Evolutionary conservation across 2,888 invertebrate genomes (phyloP).

Genomic region (Argynnis bischoffii): DNA sequence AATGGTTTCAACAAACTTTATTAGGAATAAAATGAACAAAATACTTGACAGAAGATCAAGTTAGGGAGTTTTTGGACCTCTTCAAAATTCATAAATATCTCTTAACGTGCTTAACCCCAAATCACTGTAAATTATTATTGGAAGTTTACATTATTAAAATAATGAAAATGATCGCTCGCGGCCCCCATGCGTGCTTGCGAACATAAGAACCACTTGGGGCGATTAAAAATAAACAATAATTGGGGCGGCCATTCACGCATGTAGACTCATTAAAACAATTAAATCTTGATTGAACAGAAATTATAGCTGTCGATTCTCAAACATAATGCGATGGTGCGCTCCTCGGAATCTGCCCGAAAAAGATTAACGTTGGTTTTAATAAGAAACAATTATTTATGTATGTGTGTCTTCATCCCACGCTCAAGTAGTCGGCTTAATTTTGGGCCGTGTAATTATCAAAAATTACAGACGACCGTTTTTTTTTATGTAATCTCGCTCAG

Average conservation of each 20-base stretch:
- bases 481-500: constrained; percentile 62
- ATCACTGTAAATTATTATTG: constrained; percentile 83
- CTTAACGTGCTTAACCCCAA: constrained; percentile 81
- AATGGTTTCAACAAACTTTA: background rate
- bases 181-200: constrained; percentile 80
- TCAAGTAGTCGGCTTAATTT: constrained; percentile 73
- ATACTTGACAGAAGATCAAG: constrained; percentile 63
- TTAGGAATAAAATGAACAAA: constrained; percentile 50
- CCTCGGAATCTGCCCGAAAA: constrained; percentile 77
- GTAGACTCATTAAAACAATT: constrained; percentile 82
- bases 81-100: constrained; percentile 77
- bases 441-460: constrained; percentile 78
- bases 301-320: constrained; percentile 82
- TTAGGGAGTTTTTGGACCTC: constrained; percentile 65
- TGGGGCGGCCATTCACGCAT: constrained; percentile 82
- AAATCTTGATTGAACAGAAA: constrained; percentile 83
- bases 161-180: constrained; percentile 80
- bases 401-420: constrained; percentile 77
- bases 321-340: constrained; percentile 77
- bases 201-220: constrained; percentile 81
- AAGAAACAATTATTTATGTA: constrained; percentile 80
- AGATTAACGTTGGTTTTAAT: constrained; percentile 82
- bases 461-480: constrained; percentile 75
- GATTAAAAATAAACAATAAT: constrained; percentile 83
- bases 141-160: constrained; percentile 83